Base-by-base conservation (phyloP, 2,113 vertebrate species). In the Tricholaema leucomelas region DNA sequence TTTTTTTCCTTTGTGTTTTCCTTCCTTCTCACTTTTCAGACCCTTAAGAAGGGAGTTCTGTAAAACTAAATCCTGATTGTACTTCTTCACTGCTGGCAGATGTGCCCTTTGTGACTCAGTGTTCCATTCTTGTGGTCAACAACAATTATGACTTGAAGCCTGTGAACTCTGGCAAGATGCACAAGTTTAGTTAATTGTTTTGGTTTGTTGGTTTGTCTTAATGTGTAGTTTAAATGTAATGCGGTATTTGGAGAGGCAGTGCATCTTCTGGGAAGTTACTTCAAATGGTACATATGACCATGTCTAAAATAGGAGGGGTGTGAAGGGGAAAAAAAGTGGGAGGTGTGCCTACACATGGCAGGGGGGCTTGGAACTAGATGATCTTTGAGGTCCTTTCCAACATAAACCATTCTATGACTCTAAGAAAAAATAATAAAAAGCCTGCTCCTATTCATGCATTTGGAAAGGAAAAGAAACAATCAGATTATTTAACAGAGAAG, bases 221-320 rank as follows among this genome's bases (percentile, higher is more conserved):
- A 69, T 38, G 6, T 50, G 24, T 69, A 58, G 11, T 50, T 84
- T 54, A 91, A 87, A 56, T 66, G 42, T 6, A 28, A 17, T 66
- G 38, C 58, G 50, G 15, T 61, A 14, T 61, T 72, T 85, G 56
- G 23, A 76, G 7, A 85, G 31, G 15, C 36, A 81, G 23, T 7
- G 73, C 42, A 50, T 87, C 31, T 33, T 76, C 36, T 87, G 64
- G 59, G 84, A 92, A 91, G 75, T 42, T n/a, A 30, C 30, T 72
- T 67, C 10, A 83, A 88, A 60, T 40, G 46, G 25, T 25, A 70
- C 59, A 23, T 9, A 71, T 3, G 58, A 16, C 2, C 27, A 52
- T 4, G 2, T 56, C 33, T 77, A 64, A 83, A 75, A 48, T 3
- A 3, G 7, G 42, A 44, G 48, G 23, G 23, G 42, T 85, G 15